Conservation (phyloP, 2,113 vertebrate genomes). For the Archilochus colubris region DNA sequence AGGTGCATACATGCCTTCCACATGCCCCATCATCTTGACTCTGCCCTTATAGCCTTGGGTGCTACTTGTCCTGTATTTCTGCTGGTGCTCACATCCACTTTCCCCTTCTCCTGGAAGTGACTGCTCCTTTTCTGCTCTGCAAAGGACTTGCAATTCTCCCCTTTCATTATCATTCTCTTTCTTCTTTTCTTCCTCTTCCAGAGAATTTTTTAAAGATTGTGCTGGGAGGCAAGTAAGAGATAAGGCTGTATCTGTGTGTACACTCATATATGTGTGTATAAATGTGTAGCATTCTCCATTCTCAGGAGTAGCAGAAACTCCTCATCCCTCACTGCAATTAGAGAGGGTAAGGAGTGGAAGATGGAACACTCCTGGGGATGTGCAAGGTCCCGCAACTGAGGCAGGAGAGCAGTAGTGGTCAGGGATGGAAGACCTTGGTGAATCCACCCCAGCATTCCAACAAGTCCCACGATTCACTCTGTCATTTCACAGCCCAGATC, state of each 20-base stretch:
- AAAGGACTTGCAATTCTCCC: not conserved
- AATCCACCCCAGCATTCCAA: not conserved
- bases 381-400: not conserved
- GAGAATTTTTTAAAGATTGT: not conserved
- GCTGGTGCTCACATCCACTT: not conserved
- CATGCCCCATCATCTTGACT: rapidly evolving
- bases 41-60: not conserved
- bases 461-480: not conserved
- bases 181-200: not conserved
- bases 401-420: not conserved
- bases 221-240: not conserved
- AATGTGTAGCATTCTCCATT: rapidly evolving
- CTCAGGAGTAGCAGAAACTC: not conserved
- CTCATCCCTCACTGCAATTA: not conserved
- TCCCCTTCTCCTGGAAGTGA: not conserved
- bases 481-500: not conserved
- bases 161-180: not conserved
- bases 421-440: not conserved
- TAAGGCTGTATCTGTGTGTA: not conserved
- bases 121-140: not conserved
- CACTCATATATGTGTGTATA: not conserved
- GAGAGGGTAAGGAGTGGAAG: not conserved
- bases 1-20: not conserved
- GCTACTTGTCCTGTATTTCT: not conserved
- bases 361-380: rapidly evolving